Evolutionary conservation across 2,888 invertebrate genomes (phyloP), one percentile per base, ranked within the genome.

Genomic region (Mythimna ferrago): DNA sequence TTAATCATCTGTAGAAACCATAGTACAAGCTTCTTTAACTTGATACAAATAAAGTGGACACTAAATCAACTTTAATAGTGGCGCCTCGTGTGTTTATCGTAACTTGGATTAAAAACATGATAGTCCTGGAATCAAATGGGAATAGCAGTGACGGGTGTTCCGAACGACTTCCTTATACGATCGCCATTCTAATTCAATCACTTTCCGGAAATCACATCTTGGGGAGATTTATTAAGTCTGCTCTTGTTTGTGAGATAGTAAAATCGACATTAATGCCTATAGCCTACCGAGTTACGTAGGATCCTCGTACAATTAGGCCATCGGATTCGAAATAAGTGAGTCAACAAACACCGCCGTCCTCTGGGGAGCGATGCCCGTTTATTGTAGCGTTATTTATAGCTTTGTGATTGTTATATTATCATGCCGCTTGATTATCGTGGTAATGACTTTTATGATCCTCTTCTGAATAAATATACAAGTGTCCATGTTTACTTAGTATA

Each of bases 321-420:
- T 88, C 85, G 86, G 86, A 87, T 90, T 92, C 89, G 89, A 91
- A 91, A 89, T 90, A 91, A 92, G 91, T 92, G 89, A 89, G 88
- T 89, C 89, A 94, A 94, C 91, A 95, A 95, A 95, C 93, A 93
- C 80, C 86, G 89, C 93, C 48, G 91, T 93, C 94, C 94, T 92
- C 89, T 87, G 76, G 89, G 92, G 94, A 90, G 90, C 94, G 91
- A 89, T 89, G 95, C 72, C 92, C 94, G 88, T 82, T 81, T 82
- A 77, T 76, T 77, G 80, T 81, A 84, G 83, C 82, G 82, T 86
- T 88, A 88, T 87, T 86, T 89, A 83, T 86, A 87, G 82, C 66
- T 72, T 71, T 78, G 82, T 84, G 73, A 85, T 85, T 85, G 86
- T 85, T 85, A 72, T 77, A 80, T 72, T 81, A 86, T 79, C 68